phyloP scores from a whole-genome alignment of 2,888 invertebrate species.

The Tetranychus piercei region DNA sequence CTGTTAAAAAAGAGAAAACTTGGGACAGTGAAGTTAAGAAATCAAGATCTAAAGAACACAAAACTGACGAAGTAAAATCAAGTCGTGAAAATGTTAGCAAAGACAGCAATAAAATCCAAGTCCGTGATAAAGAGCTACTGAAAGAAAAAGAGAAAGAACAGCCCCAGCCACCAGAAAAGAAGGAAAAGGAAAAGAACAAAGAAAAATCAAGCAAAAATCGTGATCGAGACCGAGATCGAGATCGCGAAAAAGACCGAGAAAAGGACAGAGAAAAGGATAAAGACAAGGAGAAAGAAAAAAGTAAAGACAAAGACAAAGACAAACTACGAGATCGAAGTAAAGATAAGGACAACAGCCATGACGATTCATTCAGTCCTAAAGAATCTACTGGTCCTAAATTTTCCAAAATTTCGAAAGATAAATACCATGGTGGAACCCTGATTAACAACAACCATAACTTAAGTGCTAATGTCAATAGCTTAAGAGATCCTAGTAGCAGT shows the following conservation, averaged over 20 bases:
- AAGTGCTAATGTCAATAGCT: background rate
- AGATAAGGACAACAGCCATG: background rate
- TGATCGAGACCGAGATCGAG: slow-evolving; percentile 2
- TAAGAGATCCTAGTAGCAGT: slow-evolving; percentile 18
- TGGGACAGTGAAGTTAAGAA: slow-evolving; percentile 21
- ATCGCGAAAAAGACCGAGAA: background rate
- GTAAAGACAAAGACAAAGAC: background rate
- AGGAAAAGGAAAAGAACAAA: background rate
- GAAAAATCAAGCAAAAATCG: slow-evolving; percentile 1
- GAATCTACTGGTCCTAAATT: slow-evolving; percentile 6
- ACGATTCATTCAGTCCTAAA: slow-evolving; percentile 1
- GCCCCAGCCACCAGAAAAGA: background rate
- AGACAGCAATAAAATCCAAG: slow-evolving; percentile 3
- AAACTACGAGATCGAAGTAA: background rate
- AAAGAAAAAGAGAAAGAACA: background rate
- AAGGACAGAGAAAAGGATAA: background rate
- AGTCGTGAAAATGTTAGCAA: slow-evolving; percentile 4
- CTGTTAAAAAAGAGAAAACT: slow-evolving; percentile 20
- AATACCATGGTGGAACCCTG: background rate
- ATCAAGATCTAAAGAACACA: slow-evolving; percentile 14
- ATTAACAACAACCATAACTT: background rate
- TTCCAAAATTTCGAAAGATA: slow-evolving; percentile 12
- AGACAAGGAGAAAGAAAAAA: background rate
- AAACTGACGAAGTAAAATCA: slow-evolving; percentile 7
- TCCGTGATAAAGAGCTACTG: slow-evolving; percentile 1